Evolutionary conservation across 2,888 invertebrate species (phyloP).

Genomic region (Drosophila formosana): DNA sequence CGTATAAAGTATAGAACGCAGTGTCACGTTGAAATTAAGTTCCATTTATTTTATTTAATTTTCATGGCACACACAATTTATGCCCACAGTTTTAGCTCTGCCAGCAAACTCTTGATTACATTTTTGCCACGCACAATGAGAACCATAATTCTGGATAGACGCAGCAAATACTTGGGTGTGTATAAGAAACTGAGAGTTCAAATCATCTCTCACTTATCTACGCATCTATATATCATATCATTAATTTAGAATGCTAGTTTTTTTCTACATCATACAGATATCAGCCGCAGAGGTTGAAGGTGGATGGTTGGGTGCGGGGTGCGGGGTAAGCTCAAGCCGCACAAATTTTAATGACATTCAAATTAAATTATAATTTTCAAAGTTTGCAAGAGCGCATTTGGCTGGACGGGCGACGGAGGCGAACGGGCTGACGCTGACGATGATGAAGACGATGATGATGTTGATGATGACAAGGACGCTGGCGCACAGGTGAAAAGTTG

Average conservation of each 20-base stretch:
- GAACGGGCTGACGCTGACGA: slow-evolving; percentile 20
- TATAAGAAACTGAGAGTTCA: neutral
- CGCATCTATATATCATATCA: neutral
- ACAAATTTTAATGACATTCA: slow-evolving; percentile 78
- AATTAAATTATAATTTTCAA: slow-evolving; percentile 79
- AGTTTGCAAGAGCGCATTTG: slow-evolving; percentile 53
- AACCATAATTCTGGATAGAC: slow-evolving; percentile 20
- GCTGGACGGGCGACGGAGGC: slow-evolving; percentile 4
- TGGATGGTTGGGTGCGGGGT: neutral
- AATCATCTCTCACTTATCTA: neutral
- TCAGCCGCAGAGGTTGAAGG: neutral
- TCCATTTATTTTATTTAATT: slow-evolving; percentile 55
- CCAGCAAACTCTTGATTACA: slow-evolving; percentile 32
- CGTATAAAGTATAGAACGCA: slow-evolving; percentile 18
- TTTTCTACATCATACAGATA: slow-evolving; percentile 5
- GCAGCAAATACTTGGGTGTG: neutral
- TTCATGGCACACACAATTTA: slow-evolving; percentile 36
- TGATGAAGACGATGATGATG: slow-evolving; percentile 48
- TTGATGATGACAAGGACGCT: slow-evolving; percentile 66
- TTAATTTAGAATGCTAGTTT: slow-evolving; percentile 7
- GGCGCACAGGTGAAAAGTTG: slow-evolving; percentile 49
- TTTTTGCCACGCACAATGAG: slow-evolving; percentile 5
- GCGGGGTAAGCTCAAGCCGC: slow-evolving; percentile 34
- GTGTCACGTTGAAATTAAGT: slow-evolving; percentile 52
- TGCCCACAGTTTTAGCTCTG: slow-evolving; percentile 26